Percentiles rank a stretch among this genome's conserved stretches.
These are phyloP conservation scores for Eupithecia inturbata DNA, from an alignment of 2,888 invertebrate genomes.

Conservation along the genomic window DNA sequence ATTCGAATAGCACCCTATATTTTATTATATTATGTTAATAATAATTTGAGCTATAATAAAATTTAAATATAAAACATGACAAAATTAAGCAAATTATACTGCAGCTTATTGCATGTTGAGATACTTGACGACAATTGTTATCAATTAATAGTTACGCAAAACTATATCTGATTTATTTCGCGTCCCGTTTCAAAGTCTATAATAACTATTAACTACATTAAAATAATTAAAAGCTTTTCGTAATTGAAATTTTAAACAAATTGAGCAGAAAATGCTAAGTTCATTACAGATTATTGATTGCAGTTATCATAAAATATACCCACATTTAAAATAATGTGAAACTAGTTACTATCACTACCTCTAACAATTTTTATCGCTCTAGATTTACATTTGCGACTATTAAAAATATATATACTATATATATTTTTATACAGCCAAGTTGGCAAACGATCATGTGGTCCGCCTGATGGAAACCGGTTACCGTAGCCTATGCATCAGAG, in stretches of 20 bases:
- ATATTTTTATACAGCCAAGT: too few relatives aligned
- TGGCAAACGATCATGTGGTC: too few relatives aligned
- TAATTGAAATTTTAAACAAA: constrained; percentile 52
- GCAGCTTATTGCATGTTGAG: constrained; percentile 25
- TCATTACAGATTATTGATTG: constrained; percentile 37
- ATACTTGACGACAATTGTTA: constrained; percentile 58
- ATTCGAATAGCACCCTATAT: too few relatives aligned
- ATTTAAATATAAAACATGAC: too few relatives aligned
- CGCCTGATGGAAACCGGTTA: too few relatives aligned
- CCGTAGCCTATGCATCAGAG: too few relatives aligned
- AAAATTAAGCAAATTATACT: neutral
- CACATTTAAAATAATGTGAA: constrained; percentile 34
- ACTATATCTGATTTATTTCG: constrained; percentile 63
- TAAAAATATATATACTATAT: too few relatives aligned
- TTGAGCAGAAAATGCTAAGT: constrained; percentile 37
- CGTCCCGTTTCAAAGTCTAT: constrained; percentile 55
- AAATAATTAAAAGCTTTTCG: constrained; percentile 50
- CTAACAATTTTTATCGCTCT: neutral
- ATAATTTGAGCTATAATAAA: neutral
- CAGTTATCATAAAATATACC: constrained; percentile 32
- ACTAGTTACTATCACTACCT: neutral
- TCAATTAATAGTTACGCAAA: constrained; percentile 60
- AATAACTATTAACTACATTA: constrained; percentile 44
- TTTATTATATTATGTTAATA: too few relatives aligned
- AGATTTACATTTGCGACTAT: neutral